Base-by-base conservation (phyloP, 2,797 vertebrate species). In the Gobio occitaniae region DNA sequence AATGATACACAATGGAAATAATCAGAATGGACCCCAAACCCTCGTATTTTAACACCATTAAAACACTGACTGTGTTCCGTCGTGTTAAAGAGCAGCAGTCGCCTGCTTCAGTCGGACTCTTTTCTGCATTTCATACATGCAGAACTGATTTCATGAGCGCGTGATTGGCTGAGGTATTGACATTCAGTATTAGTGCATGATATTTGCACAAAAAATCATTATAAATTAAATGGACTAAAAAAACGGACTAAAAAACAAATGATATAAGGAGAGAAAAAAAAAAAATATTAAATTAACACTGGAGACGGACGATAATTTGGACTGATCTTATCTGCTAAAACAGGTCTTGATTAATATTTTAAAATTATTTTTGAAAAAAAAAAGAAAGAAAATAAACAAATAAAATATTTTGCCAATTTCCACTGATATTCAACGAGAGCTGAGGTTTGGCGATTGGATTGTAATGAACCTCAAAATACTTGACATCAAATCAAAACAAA, bases 141-240 rank as follows among this genome's bases (percentile, higher is more conserved):
- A 50, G 44, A 15, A 71, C n/a, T 8, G 54, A 13, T 72, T 36
- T 32, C 54, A 36, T 16, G 69, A 80, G 66, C 29, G 25, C 19
- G 54, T 69, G 65, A 69, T 36, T n/a, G 65, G 52, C 16, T 71
- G 52, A 82, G 38, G 54, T 48, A 63, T 16, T 16, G 38, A 82
- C 69, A 74, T 52, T 68, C 71, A 76, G 54, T 65, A 74, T 63
- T 25, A 83, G 81, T 32, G 59, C 70, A 83, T 41, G 19, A 38
- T 54, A 76, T 68, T 29, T 54, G 82, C 38, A 82, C 54, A 63
- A 48, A 48, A 6, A 25, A 5, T 61, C 4, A 9, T 29, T 25
- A 48, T 38, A 44, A 48, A 36, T 38, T 10, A 36, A 82, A 44
- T 52, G 47, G 59, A 1, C 4, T 6, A 8, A 54, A 52, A 38